Base-by-base conservation (phyloP, 2,888 invertebrate genomes). In the Tetranychus piercei region DNA sequence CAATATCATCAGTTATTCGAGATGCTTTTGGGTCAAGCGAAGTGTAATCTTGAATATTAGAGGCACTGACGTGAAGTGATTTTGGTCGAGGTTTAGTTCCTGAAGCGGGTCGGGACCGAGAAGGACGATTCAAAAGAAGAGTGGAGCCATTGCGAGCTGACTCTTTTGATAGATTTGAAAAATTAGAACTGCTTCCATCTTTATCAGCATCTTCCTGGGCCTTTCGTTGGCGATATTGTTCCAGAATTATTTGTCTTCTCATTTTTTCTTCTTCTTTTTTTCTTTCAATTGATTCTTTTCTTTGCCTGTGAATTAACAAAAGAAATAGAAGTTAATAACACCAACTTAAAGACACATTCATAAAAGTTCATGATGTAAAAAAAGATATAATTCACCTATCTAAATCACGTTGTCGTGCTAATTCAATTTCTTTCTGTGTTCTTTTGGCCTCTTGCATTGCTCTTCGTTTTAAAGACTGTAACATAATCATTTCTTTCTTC, bases 181-280 rank as follows among this genome's bases (percentile, higher is more conserved):
- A 71, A 71, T 71, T 44, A 1, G 44, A 71, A 55, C 64, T 73
- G 20, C 6, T 23, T 23, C 78, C 78, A 18, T 82, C 81, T 76
- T 82, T 81, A 44, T 83, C 83, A n/a, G 92, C 92, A 84, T 93
- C 92, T 82, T 94, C 93, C 77, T 91, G 88, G 75, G 91, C 91
- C 83, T 95, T 95, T 82, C 94, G 92, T 79, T 93, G 85, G 83
- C 93, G 90, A 84, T 95, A 92, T 83, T 93, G 91, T 81, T 93
- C 92, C 79, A 94, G 87, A 81, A 96, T 96, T 78, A 87, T 87
- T 78, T 92, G 90, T 75, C 94, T 84, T 76, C 94, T 86, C n/a
- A 89, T 87, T 80, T 89, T 89, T 82, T 95, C 94, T 80, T 94
- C 94, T 80, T 90, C 88, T 82, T 84, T 87, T 83, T 84, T 86